Conservation (phyloP, 2,888 invertebrate genomes). For the Dendrolimus houi region DNA sequence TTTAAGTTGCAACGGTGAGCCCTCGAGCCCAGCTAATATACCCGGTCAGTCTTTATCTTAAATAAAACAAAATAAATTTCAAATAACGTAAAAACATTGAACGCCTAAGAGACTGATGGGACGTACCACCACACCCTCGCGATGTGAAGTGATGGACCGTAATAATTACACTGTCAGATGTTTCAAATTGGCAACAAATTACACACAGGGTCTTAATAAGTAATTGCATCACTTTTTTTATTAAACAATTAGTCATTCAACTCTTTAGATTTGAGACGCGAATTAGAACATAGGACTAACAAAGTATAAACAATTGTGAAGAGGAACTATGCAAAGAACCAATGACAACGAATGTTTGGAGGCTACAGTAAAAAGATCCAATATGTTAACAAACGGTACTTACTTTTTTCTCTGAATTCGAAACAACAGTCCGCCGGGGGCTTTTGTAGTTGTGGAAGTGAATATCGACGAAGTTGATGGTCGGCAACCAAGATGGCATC, state of each 20-base stretch:
- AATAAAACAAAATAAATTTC: conserved; percentile 64
- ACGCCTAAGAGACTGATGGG: conserved; percentile 61
- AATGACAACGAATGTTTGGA: too few relatives aligned
- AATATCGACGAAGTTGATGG: conserved; percentile 60
- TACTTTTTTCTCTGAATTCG: conserved; percentile 54
- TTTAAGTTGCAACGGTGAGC: conserved; percentile 54
- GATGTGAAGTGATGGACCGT: conserved; percentile 48
- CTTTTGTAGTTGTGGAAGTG: conserved; percentile 50
- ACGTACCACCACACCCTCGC: conserved; percentile 54
- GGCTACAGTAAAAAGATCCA: too few relatives aligned
- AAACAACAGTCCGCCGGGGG: conserved; percentile 27
- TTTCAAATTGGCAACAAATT: conserved; percentile 36
- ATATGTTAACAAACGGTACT: conserved; percentile 15
- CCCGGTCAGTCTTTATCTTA: conserved; percentile 53
- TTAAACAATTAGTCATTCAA: conserved; percentile 9
- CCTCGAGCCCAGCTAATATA: conserved; percentile 57
- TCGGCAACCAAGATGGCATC: conserved; percentile 59
- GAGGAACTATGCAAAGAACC: too few relatives aligned
- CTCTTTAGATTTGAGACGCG: conserved; percentile 8
- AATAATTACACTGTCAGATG: conserved; percentile 64
- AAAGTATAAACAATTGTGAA: too few relatives aligned
- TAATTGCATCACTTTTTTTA: conserved; percentile 12
- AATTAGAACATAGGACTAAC: neutral
- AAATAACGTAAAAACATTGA: conserved; percentile 65
- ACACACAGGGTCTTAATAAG: conserved; percentile 9